Conservation (phyloP, 2,113 vertebrate species). For the Archocentrus centrarchus region DNA sequence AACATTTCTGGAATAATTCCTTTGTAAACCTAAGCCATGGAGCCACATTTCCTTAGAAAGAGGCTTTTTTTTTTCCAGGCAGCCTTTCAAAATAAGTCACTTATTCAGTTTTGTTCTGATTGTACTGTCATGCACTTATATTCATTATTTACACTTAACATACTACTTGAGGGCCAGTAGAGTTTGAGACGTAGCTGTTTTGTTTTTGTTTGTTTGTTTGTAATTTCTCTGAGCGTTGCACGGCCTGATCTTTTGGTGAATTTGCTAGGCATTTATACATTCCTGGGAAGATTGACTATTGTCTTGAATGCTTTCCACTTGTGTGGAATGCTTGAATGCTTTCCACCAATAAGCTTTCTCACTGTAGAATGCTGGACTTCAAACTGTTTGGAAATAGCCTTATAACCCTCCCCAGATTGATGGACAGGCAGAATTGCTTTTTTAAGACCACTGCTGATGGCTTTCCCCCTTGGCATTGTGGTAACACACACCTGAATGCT, state of each 20-base stretch:
- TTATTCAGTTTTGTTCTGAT: too few relatives aligned
- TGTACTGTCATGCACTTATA: not conserved
- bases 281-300: not conserved
- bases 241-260: not conserved
- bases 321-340: too few relatives aligned
- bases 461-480: too few relatives aligned
- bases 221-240: not conserved
- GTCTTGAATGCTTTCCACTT: too few relatives aligned
- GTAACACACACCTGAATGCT: too few relatives aligned
- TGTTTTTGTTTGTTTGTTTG: not conserved
- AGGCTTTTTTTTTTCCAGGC: not conserved
- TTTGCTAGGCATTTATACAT: not conserved
- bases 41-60: not conserved
- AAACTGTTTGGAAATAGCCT: too few relatives aligned
- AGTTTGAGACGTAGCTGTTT: not conserved
- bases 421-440: too few relatives aligned
- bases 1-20: not conserved
- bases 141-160: not conserved
- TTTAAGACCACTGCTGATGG: too few relatives aligned
- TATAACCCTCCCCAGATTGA: too few relatives aligned
- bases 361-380: too few relatives aligned
- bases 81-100: not conserved
- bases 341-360: too few relatives aligned
- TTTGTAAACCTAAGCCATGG: not conserved
- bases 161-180: not conserved